These are phyloP conservation scores for Perodicticus potto DNA, from an alignment of 2,797 vertebrate genomes.

Conservation along the genomic window DNA sequence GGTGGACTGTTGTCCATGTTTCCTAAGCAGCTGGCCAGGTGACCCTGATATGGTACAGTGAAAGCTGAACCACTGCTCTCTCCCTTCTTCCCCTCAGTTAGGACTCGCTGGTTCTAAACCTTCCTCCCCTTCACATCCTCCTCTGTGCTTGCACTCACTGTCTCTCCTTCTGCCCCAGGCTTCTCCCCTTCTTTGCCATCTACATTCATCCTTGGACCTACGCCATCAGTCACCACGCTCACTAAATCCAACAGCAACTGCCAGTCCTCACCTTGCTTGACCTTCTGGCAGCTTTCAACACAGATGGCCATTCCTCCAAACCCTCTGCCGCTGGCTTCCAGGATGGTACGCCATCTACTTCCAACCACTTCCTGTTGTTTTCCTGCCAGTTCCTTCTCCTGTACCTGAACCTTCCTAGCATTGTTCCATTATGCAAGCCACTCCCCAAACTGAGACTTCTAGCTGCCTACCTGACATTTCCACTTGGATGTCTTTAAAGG, in stretches of 20 bases:
- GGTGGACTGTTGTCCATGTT: too few species aligned
- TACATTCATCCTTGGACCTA: neutral
- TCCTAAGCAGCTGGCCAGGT: neutral
- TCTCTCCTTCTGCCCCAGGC: neutral
- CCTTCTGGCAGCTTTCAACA: neutral
- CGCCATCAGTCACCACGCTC: neutral
- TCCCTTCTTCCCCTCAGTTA: neutral
- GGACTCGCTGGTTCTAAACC: neutral
- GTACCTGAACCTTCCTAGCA: neutral
- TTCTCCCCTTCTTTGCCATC: neutral
- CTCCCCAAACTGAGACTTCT: neutral
- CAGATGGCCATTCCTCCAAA: neutral
- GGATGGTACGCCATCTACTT: neutral
- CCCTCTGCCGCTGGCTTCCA: neutral
- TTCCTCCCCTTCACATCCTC: neutral
- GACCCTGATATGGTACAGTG: neutral
- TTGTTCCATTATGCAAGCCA: neutral
- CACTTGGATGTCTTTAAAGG: neutral
- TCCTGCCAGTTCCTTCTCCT: neutral
- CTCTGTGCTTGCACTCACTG: neutral
- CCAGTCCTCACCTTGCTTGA: neutral
- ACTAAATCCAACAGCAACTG: neutral
- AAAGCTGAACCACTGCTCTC: neutral
- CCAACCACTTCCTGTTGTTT: neutral
- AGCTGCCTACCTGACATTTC: neutral